These are phyloP conservation scores for Tachuris rubrigastra DNA, from an alignment of 2,113 vertebrate genomes.

Conservation along the genomic window DNA sequence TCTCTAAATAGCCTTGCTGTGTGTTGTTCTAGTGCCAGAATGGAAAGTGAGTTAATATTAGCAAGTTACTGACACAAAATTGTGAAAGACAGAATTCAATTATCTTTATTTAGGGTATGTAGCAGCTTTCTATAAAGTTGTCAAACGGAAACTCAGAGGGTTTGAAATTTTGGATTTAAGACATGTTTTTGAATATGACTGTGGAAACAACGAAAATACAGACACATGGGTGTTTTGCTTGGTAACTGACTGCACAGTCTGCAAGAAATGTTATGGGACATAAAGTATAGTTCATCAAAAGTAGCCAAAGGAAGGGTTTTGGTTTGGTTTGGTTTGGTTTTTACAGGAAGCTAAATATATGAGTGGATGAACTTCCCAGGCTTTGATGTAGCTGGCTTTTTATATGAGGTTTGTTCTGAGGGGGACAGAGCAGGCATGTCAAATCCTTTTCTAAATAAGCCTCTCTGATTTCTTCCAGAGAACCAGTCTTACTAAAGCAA, in stretches of 20 bases:
- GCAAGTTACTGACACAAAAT: not conserved
- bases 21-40: not conserved
- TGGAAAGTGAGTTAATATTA: not conserved
- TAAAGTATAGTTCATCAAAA: not conserved
- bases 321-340: not conserved
- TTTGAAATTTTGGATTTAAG: not conserved
- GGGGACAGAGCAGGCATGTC: conserved; percentile 15
- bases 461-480: conserved; percentile 34
- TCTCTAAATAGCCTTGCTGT: not conserved
- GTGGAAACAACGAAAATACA: not conserved
- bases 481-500: not conserved
- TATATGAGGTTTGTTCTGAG: conserved; percentile 30
- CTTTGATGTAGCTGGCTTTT: conserved; percentile 46
- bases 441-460: conserved; percentile 55
- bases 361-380: not conserved
- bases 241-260: not conserved
- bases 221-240: not conserved
- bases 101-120: not conserved
- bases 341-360: not conserved
- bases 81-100: not conserved
- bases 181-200: not conserved
- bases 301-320: not conserved
- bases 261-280: not conserved
- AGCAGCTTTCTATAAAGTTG: not conserved
- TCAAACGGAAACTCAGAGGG: not conserved